phyloP scores from a whole-genome alignment of 1,140 invertebrate species.

The Drosophila simulans region DNA sequence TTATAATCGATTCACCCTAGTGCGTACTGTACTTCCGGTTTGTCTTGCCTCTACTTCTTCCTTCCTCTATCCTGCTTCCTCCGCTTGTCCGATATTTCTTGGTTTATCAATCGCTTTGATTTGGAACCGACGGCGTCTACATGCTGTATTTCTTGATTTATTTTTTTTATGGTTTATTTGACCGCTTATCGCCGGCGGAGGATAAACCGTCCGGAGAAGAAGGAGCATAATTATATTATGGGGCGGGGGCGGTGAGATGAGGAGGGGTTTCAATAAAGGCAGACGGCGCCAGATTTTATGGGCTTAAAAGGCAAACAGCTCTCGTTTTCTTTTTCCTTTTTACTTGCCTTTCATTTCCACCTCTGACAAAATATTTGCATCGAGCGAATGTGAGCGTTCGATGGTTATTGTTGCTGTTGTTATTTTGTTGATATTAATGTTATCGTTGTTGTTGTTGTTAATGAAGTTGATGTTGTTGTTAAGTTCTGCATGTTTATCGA shows the following conservation, averaged over 20 bases:
- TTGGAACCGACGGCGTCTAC: constrained; percentile 21
- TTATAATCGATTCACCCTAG: not conserved
- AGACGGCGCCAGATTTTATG: constrained; percentile 74
- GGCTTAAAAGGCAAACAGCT: constrained; percentile 32
- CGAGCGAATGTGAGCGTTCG: constrained; percentile 9
- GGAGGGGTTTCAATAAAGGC: constrained; percentile 3
- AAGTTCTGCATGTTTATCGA: constrained; percentile 71
- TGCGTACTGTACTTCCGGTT: constrained; percentile 13
- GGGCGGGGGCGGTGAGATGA: not conserved
- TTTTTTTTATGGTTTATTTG: constrained; percentile 55
- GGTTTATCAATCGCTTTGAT: constrained; percentile 44
- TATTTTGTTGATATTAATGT: constrained; percentile 24
- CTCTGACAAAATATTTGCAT: constrained; percentile 33
- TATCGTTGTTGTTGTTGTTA: constrained; percentile 39
- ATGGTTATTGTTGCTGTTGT: constrained; percentile 5
- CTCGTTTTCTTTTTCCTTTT: not conserved
- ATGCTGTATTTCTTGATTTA: constrained; percentile 14
- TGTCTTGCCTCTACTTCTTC: not conserved
- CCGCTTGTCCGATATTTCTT: constrained; percentile 11
- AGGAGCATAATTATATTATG: not conserved
- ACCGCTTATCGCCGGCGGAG: constrained; percentile 38
- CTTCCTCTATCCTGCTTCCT: not conserved
- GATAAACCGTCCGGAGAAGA: constrained; percentile 9
- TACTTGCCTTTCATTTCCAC: constrained; percentile 5
- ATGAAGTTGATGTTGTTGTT: constrained; percentile 48